Evolutionary conservation across 2,888 invertebrate genomes (phyloP).

Genomic region (Argyresthia goedartella): DNA sequence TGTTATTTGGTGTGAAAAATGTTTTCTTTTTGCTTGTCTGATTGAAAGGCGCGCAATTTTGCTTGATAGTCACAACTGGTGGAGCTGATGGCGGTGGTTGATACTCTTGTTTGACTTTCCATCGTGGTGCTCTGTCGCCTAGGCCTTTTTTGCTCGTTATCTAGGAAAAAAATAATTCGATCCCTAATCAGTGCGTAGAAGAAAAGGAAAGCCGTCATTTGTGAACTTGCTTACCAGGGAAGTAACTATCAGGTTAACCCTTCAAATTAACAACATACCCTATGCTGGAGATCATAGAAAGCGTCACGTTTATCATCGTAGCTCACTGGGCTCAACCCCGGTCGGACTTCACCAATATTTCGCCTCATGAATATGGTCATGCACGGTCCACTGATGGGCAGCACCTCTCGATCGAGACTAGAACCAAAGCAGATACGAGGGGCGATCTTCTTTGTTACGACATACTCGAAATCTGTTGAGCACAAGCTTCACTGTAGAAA

Average conservation of each 20-base stretch:
- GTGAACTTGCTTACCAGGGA: too few relatives aligned
- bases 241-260: not conserved
- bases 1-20: slow-evolving; percentile 28
- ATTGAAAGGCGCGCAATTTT: slow-evolving; percentile 57
- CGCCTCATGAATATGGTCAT: slow-evolving; percentile 62
- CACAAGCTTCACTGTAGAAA: too few relatives aligned
- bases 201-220: not conserved
- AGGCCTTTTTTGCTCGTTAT: slow-evolving; percentile 40
- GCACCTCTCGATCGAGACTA: slow-evolving; percentile 45
- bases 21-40: slow-evolving; percentile 43
- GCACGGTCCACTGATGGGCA: slow-evolving; percentile 49
- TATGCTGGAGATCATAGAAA: slow-evolving; percentile 40
- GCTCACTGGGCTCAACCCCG: slow-evolving; percentile 39
- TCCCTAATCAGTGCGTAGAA: not conserved
- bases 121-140: slow-evolving; percentile 45
- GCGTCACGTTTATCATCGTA: slow-evolving; percentile 39
- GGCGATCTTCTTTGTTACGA: slow-evolving; percentile 55
- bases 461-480: slow-evolving; percentile 65
- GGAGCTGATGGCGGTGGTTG: slow-evolving; percentile 44
- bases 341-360: slow-evolving; percentile 28
- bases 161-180: slow-evolving; percentile 18
- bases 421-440: slow-evolving; percentile 66
- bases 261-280: slow-evolving; percentile 28
- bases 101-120: slow-evolving; percentile 42
- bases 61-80: slow-evolving; percentile 21